Evolutionary conservation across 2,113 vertebrate genomes (phyloP).

Genomic region (Daboia siamensis): DNA sequence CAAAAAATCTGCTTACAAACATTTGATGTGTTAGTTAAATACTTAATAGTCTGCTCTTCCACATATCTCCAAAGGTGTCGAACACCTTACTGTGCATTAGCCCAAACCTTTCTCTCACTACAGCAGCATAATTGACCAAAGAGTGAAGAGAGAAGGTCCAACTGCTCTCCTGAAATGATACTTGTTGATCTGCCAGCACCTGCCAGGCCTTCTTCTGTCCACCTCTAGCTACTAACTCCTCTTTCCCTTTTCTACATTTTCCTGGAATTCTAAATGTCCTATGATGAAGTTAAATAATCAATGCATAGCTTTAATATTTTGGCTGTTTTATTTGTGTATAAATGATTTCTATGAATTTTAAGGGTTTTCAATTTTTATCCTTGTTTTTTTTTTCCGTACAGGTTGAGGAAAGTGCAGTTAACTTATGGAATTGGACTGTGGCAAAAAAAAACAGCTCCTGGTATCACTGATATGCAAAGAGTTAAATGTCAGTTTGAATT

Average conservation of each 20-base stretch:
- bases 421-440: slow-evolving; percentile 90
- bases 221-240: not conserved
- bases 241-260: not conserved
- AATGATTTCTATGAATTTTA: not conserved
- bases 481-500: slow-evolving; percentile 74
- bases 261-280: not conserved
- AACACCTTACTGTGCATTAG: not conserved
- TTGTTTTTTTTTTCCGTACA: slow-evolving; percentile 53
- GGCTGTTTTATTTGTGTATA: not conserved
- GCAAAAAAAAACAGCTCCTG: slow-evolving; percentile 65
- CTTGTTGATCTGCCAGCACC: not conserved
- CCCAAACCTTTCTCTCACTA: not conserved
- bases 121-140: not conserved
- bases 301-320: fast-evolving
- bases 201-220: not conserved
- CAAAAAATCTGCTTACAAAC: not conserved
- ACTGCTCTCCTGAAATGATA: not conserved
- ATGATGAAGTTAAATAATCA: not conserved
- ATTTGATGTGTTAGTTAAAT: not conserved
- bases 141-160: not conserved
- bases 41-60: not conserved
- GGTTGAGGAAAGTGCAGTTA: slow-evolving; percentile 82
- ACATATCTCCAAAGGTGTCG: not conserved
- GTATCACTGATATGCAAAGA: slow-evolving; percentile 74
- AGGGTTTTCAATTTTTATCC: not conserved